A percentile compares a stretch with the other conserved stretches of the same genome.
These are phyloP conservation scores for Notamacropus eugenii DNA, from an alignment of 2,797 vertebrate species.

Conservation along the genomic window DNA sequence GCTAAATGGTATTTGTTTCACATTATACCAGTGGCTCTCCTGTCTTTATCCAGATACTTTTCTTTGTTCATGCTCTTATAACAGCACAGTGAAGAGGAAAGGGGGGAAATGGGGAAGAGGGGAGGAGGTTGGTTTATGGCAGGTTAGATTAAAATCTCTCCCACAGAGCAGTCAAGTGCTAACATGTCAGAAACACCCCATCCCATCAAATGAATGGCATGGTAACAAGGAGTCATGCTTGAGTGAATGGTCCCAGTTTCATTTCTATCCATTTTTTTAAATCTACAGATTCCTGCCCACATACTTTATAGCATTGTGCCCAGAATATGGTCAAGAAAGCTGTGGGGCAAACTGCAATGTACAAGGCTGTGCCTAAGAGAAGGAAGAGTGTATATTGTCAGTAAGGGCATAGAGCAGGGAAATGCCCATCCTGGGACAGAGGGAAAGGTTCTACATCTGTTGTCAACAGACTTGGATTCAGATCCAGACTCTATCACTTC, in stretches of 20 bases:
- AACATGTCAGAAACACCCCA: not conserved
- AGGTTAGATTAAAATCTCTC: constrained; percentile 54
- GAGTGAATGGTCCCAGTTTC: not conserved
- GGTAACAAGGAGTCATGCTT: not conserved
- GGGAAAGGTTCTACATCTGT: not conserved
- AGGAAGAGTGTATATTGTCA: not conserved
- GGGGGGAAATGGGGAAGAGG: not conserved
- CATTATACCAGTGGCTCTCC: not conserved
- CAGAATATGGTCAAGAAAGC: not conserved
- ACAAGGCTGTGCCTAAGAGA: not conserved
- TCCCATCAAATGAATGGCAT: not conserved
- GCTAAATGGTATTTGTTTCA: not conserved
- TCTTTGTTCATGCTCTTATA: constrained; percentile 23
- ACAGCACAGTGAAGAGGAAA: not conserved
- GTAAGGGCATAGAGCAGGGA: not conserved
- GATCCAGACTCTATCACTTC: not conserved
- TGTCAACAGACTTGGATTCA: not conserved
- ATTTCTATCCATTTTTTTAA: not conserved
- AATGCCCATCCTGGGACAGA: not conserved
- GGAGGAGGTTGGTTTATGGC: constrained; percentile 9
- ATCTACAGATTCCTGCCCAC: not conserved
- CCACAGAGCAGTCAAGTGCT: not conserved
- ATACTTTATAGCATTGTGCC: not conserved
- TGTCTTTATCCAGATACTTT: constrained; percentile 54
- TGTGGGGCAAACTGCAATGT: not conserved